Evolutionary conservation across 2,113 vertebrate genomes (phyloP).

Genomic region (Ageneiosus marmoratus): DNA sequence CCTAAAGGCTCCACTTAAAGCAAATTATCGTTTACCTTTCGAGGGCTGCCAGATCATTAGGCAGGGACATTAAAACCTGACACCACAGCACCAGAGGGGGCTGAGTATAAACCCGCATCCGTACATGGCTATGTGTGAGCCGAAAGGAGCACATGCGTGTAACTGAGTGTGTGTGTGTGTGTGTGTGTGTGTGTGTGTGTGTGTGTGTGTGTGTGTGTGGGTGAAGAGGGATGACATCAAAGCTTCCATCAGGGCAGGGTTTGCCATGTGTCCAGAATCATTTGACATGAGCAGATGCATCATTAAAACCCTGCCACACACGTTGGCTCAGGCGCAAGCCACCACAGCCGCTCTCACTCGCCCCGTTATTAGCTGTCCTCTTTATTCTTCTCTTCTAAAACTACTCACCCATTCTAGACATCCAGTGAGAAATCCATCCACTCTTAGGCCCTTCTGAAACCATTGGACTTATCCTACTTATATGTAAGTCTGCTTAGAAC

Average conservation of each 20-base stretch:
- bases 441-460: slow-evolving; percentile 49
- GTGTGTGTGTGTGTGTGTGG: slow-evolving; percentile 29
- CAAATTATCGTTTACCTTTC: slow-evolving; percentile 81
- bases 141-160: slow-evolving; percentile 24
- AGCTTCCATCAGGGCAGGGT: slow-evolving; percentile 70
- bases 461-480: slow-evolving; percentile 58
- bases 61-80: slow-evolving; percentile 79
- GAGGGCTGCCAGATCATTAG: slow-evolving; percentile 80
- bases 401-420: slow-evolving; percentile 59
- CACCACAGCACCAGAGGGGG: slow-evolving; percentile 75
- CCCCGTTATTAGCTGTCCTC: slow-evolving; percentile 58
- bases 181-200: slow-evolving; percentile 30
- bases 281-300: slow-evolving; percentile 79
- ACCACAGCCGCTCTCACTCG: slow-evolving; percentile 55
- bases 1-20: slow-evolving; percentile 81
- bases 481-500: slow-evolving; percentile 53
- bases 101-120: slow-evolving; percentile 70
- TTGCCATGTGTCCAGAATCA: slow-evolving; percentile 76
- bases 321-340: slow-evolving; percentile 60
- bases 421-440: slow-evolving; percentile 44
- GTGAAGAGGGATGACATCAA: slow-evolving; percentile 67
- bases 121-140: slow-evolving; percentile 58
- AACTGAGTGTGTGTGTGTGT: too few relatives aligned
- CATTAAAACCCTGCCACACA: slow-evolving; percentile 74
- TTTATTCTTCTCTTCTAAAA: slow-evolving; percentile 39